Evolutionary conservation across 2,797 vertebrate genomes (phyloP), one percentile per base, ranked within the genome.

Genomic region (Neolamprologus multifasciatus): DNA sequence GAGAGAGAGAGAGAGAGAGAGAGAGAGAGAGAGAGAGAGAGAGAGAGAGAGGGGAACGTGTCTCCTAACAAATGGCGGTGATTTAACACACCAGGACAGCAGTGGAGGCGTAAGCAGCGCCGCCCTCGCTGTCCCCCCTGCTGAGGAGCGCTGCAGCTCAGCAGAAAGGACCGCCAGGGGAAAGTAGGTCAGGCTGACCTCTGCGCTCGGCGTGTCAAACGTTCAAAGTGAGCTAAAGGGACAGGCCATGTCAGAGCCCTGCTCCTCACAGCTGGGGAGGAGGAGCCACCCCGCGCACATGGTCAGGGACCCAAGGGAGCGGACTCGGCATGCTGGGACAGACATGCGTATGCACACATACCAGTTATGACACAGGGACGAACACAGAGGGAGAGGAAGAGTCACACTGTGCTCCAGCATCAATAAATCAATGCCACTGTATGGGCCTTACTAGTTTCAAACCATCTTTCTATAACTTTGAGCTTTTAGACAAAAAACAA

Each of bases 151-250:
- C 88, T 90, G 88, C 86, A 87, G 91, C 93, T 95, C 90, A 88
- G 91, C 92, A 94, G 92, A 95, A 74, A 92, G 91, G 94, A 90
- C 93, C 92, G 90, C 92, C 91, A 92, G 92, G 86, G 91, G 90
- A 95, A 96, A 96, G 93, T 94, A 95, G 96, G 95, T 95, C 96
- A 95, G 89, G 88, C 92, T 95, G 94, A 96, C 96, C 96, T 95
- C 95, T 93, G 93, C 16, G 84, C 93, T 89, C 69, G 21, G 84
- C 74, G 86, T 95, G 94, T 96, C 96, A 96, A 94, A 92, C 83
- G 85, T 93, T 93, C 89, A 88, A 92, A 93, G 91, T 93, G 95
- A 96, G 94, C 95, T 89, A 92, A 97, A 96, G 94, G 94, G 95
- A 97, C 96, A 97, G 94, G 94, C 91, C 84, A 52, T 94, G 96